Evolutionary conservation across 2,888 invertebrate species (phyloP).

Genomic region (Steinernema carpocapsae): DNA sequence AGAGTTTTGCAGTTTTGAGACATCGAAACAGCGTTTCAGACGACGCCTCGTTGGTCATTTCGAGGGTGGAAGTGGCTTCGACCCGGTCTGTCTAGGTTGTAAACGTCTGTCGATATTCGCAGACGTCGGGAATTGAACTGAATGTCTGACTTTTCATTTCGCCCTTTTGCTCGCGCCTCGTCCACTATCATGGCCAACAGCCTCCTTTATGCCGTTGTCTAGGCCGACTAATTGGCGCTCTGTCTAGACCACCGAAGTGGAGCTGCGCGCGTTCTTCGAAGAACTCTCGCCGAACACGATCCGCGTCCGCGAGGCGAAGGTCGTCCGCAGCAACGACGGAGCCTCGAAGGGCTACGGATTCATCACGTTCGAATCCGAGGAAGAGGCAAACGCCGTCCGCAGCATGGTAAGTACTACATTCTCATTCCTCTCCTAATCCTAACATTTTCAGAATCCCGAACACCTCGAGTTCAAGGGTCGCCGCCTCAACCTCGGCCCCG

Average conservation of each 20-base stretch:
- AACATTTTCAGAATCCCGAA: slow-evolving; percentile 45
- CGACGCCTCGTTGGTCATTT: too few species aligned
- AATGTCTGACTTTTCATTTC: too few species aligned
- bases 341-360: slow-evolving; percentile 89
- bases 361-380: slow-evolving; percentile 84
- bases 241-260: slow-evolving; percentile 51
- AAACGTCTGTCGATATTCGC: too few species aligned
- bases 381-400: slow-evolving; percentile 75
- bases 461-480: slow-evolving; percentile 50
- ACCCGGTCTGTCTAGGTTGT: too few species aligned
- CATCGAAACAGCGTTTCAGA: too few species aligned
- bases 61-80: not conserved
- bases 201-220: too few species aligned
- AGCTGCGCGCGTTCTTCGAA: slow-evolving; percentile 75
- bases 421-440: slow-evolving; percentile 18
- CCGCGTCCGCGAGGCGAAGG: slow-evolving; percentile 83
- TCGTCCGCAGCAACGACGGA: slow-evolving; percentile 90
- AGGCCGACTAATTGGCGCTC: too few species aligned
- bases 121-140: too few species aligned
- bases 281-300: slow-evolving; percentile 74
- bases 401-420: slow-evolving; percentile 34
- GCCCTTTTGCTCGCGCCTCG: too few species aligned
- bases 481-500: slow-evolving; percentile 55
- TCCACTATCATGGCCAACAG: too few species aligned
- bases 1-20: too few species aligned